phyloP scores from a whole-genome alignment of 1,140 invertebrate genomes.

The Samia ricini region DNA sequence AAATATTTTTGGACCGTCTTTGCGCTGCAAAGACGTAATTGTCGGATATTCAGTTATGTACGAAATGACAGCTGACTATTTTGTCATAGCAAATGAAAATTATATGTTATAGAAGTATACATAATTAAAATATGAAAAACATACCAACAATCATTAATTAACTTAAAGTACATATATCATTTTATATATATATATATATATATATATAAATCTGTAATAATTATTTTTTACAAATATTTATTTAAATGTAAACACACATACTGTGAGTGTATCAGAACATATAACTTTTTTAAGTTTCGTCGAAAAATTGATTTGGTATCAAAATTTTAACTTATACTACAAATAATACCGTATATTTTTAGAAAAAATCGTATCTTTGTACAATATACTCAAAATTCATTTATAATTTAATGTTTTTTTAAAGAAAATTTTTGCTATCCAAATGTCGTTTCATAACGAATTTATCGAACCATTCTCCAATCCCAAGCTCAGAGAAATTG shows the following conservation, averaged over 20 bases:
- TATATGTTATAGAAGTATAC: too few relatives aligned
- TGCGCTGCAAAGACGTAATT: conserved; percentile 39
- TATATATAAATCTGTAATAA: not conserved
- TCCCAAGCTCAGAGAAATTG: conserved; percentile 36
- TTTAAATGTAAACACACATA: not conserved
- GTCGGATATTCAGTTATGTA: conserved; percentile 25
- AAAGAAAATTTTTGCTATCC: not conserved
- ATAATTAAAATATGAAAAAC: too few relatives aligned
- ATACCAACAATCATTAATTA: not conserved
- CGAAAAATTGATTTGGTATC: not conserved
- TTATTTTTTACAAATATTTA: not conserved
- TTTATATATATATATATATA: not conserved
- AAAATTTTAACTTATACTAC: not conserved
- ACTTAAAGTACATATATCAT: not conserved
- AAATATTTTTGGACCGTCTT: conserved; percentile 52
- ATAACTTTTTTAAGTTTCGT: not conserved
- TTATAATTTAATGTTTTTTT: not conserved
- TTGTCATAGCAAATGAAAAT: not conserved
- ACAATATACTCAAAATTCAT: not conserved
- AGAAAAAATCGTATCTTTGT: not conserved
- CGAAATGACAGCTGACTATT: conserved; percentile 17
- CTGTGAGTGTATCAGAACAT: not conserved
- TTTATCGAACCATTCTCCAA: conserved; percentile 15
- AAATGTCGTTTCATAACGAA: not conserved
- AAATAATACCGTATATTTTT: not conserved